Conservation (phyloP, 2,113 vertebrate genomes). For the Lamprologus lemairii region DNA sequence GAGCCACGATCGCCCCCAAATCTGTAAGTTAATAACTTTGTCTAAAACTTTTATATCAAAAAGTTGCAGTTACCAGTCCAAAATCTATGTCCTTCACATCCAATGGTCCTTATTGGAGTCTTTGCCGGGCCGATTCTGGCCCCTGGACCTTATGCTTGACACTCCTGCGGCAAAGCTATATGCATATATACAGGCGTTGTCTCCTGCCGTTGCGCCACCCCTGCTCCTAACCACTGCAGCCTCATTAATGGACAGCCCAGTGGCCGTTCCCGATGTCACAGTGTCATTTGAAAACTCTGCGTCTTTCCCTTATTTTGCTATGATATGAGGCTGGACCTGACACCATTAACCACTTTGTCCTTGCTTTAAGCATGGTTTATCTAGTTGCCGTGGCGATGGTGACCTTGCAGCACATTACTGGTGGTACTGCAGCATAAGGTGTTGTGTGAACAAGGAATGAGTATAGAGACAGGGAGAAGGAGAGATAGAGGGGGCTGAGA, state of each 20-base stretch:
- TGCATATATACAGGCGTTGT: neutral
- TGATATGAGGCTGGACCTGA: neutral
- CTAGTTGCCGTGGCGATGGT: slow-evolving; percentile 21
- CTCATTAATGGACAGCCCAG: neutral
- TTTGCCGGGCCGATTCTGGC: neutral
- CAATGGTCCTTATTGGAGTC: neutral
- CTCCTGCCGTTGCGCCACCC: neutral
- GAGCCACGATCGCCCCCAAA: neutral
- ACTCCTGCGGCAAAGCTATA: neutral
- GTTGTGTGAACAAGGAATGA: slow-evolving; percentile 28
- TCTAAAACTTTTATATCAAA: neutral
- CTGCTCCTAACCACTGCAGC: neutral
- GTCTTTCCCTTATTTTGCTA: neutral
- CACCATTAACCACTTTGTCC: slow-evolving; percentile 33
- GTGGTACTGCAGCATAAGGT: slow-evolving; percentile 52
- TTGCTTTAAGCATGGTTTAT: slow-evolving; percentile 23
- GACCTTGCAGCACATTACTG: slow-evolving; percentile 56
- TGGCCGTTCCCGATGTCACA: neutral
- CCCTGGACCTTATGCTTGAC: neutral
- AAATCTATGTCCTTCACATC: neutral
- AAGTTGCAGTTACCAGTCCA: neutral
- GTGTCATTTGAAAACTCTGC: neutral
- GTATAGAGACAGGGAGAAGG: neutral
- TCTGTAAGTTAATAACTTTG: neutral
- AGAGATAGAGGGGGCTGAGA: neutral